Conservation (phyloP, 2,888 invertebrate genomes). For the Nomada flava region DNA sequence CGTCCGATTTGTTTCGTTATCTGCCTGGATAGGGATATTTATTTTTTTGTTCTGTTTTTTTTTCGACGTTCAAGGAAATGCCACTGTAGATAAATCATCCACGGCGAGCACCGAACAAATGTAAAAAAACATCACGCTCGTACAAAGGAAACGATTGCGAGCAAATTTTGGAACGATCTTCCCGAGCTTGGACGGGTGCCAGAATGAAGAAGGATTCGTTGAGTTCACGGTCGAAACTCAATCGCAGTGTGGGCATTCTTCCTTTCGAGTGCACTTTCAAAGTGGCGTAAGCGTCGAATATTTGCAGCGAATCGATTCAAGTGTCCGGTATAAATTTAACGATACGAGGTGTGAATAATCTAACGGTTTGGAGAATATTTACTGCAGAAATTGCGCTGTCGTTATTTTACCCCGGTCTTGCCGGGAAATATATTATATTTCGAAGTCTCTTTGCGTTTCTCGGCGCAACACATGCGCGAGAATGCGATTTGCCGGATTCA, state of each 20-base stretch:
- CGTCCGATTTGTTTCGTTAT: slow-evolving; percentile 42
- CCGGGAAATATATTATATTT: background rate
- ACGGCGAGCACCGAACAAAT: background rate
- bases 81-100: slow-evolving; percentile 33
- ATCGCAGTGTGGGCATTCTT: background rate
- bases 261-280: background rate
- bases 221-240: background rate
- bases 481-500: slow-evolving; percentile 24
- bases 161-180: slow-evolving; percentile 40
- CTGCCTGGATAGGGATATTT: background rate
- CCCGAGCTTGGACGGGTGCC: slow-evolving; percentile 25
- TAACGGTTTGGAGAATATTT: background rate
- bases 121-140: background rate
- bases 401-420: background rate
- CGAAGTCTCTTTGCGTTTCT: background rate
- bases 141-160: slow-evolving; percentile 27
- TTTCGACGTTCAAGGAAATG: slow-evolving; percentile 19
- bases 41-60: background rate
- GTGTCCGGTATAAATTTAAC: background rate
- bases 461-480: background rate
- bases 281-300: background rate
- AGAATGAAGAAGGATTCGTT: slow-evolving; percentile 20
- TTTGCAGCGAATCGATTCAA: background rate
- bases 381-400: background rate
- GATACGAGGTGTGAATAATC: too few species aligned